Conservation (phyloP, 2,113 vertebrate species). For the Galemys pyrenaicus region DNA sequence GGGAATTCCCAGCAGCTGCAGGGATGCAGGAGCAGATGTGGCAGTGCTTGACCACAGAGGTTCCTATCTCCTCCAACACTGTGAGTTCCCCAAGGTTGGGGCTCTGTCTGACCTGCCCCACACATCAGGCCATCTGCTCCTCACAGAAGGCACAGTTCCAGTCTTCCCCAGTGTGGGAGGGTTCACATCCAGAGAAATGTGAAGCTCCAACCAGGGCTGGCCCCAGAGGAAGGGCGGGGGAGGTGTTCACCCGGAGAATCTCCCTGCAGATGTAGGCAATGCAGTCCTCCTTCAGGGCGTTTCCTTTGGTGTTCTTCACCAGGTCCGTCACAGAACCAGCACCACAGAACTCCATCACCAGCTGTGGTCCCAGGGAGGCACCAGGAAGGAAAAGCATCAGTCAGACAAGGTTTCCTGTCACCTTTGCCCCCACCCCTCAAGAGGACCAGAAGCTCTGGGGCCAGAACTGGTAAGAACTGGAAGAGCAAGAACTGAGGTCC, state of each 20-base stretch:
- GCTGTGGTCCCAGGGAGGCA: constrained; percentile 78
- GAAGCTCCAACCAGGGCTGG: background rate
- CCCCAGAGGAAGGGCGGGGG: too few species aligned
- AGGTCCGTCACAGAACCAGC: constrained; percentile 95
- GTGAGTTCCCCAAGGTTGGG: background rate
- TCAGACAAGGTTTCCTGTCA: background rate
- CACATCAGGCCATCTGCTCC: background rate
- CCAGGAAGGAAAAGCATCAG: background rate
- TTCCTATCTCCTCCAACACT: background rate
- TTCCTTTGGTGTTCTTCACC: constrained; percentile 96
- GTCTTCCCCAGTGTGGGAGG: background rate
- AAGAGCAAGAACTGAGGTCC: background rate
- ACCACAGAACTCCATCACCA: constrained; percentile 97
- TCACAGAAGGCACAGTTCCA: background rate
- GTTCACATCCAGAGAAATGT: background rate
- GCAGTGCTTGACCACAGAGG: background rate
- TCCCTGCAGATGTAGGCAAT: constrained; percentile 96
- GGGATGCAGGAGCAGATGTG: background rate
- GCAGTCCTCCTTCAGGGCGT: constrained; percentile 94
- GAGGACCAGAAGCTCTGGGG: background rate
- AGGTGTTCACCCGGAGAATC: constrained; percentile 90
- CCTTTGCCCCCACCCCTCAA: background rate
- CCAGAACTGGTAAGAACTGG: background rate
- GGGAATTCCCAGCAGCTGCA: background rate
- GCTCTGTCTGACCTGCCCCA: background rate